Percentiles rank a stretch among this genome's conserved stretches.
Conservation (phyloP, 2,113 vertebrate species). For the Leucosticte australis region DNA sequence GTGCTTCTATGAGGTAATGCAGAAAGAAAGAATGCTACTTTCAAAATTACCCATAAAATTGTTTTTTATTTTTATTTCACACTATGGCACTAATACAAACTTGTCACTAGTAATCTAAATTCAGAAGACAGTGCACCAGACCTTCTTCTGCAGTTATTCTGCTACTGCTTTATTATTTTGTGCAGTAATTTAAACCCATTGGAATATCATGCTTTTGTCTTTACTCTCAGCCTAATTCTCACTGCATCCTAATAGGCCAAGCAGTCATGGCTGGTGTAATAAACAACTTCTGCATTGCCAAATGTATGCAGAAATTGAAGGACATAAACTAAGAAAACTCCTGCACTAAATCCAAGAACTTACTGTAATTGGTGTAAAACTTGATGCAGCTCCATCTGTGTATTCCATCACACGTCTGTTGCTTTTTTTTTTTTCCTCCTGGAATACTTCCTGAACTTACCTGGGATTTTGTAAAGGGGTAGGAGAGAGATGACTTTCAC, state of each 20-base stretch:
- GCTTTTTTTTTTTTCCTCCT: neutral
- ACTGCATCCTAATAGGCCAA: constrained; percentile 45
- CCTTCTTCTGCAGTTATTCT: neutral
- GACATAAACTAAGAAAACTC: neutral
- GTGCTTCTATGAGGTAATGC: neutral
- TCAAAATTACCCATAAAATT: neutral
- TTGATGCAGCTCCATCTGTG: neutral
- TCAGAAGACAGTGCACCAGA: neutral
- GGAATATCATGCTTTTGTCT: neutral
- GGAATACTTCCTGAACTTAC: neutral
- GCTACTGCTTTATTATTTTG: neutral
- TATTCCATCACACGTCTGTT: neutral
- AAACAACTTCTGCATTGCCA: neutral
- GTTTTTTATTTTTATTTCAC: neutral
- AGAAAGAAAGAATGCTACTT: neutral
- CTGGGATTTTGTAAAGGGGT: neutral
- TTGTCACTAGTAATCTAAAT: neutral
- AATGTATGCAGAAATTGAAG: neutral
- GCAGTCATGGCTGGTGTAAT: neutral
- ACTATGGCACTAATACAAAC: neutral
- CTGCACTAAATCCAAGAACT: neutral
- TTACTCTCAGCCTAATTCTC: constrained; percentile 55
- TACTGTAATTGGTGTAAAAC: neutral
- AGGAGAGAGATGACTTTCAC: neutral
- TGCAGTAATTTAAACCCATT: neutral